Evolutionary conservation across 2,888 invertebrate genomes (phyloP), one percentile per base, ranked within the genome.

Genomic region (Mamestra brassicae): DNA sequence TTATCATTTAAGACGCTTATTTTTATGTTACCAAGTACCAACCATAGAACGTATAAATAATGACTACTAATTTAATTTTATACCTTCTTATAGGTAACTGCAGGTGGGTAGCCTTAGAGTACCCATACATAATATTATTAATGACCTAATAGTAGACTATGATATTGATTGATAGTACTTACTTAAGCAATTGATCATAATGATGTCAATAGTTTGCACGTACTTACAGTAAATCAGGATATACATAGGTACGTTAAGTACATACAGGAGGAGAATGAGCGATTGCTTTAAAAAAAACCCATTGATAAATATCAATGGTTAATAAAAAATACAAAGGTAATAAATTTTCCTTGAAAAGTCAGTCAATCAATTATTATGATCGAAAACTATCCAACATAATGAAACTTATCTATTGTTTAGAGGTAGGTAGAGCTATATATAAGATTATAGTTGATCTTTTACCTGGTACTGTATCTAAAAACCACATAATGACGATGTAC

Each of bases 271-370:
- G 26, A 26, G 26, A 26, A 26, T 26, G 26, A 26, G 26, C 26
- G 26, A 26, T 26, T 26, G 0, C 0, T 50, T 63, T 52, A 15
- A 3, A 50, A 50, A 60, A 17, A 17, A 36, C 57, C n/a, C 11
- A 55, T 52, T 50, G 26, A 70, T 34, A 78, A 38, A 68, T n/a
- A 10, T 26, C 26, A 60, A 60, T 38, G 4, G 42, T 6, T 26
- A 15, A 7, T 42, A 58, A 42, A 38, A 26, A 26, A 47, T 15
- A 45, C 4, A 3, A 13, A 45, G 6, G 4, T 17, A 60, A 38
- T 34, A 0, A 8, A 62, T 72, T 74, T 65, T 65, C 50, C 74
- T 15, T 26, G 64, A 80, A 80, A 79, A 72, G 3, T 13, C 60
- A 13, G n/a, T 62, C 7, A 76, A 10, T 50, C 13, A 52, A 42